phyloP scores from a whole-genome alignment of 2,113 vertebrate genomes.

The Gavia stellata region DNA sequence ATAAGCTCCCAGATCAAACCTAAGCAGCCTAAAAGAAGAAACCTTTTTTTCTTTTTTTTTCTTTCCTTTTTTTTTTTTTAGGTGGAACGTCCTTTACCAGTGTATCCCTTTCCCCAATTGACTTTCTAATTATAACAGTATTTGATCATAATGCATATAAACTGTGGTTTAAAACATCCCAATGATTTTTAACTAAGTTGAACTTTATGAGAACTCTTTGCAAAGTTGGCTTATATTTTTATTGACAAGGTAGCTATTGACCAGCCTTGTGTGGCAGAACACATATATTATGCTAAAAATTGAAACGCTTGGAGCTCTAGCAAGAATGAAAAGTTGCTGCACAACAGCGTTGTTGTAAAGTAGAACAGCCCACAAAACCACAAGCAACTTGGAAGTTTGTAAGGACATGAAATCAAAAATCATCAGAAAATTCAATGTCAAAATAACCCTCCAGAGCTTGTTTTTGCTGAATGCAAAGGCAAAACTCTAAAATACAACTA shows the following conservation, averaged over 20 bases:
- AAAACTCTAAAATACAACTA: not conserved
- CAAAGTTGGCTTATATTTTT: not conserved
- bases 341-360: not conserved
- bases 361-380: not conserved
- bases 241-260: not conserved
- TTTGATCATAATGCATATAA: not conserved
- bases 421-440: not conserved
- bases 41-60: not conserved
- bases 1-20: not conserved
- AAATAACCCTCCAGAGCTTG: not conserved
- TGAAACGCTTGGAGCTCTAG: not conserved
- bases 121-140: not conserved
- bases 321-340: not conserved
- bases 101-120: not conserved
- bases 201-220: not conserved
- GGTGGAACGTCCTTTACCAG: not conserved
- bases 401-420: not conserved
- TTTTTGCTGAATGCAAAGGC: not conserved
- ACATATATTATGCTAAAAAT: not conserved
- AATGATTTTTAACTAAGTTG: not conserved
- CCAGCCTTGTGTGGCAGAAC: not conserved
- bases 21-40: not conserved
- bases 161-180: not conserved
- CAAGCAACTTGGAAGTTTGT: not conserved
- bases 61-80: too few species aligned